These are phyloP conservation scores for Bubo scandiacus DNA, from an alignment of 2,113 vertebrate genomes.

Conservation along the genomic window DNA sequence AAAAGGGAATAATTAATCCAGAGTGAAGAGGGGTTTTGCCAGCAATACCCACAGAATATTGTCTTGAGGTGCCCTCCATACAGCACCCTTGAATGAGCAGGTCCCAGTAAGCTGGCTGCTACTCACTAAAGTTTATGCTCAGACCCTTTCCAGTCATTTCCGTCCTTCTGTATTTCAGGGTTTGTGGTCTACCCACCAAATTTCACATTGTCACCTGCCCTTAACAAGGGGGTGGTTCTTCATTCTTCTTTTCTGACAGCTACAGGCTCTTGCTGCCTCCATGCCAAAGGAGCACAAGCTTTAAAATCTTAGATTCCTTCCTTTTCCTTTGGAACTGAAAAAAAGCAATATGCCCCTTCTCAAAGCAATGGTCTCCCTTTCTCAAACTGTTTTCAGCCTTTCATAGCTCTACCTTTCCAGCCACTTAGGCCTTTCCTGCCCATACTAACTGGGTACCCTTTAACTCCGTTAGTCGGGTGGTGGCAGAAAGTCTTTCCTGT, in stretches of 20 bases:
- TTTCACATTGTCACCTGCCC: neutral
- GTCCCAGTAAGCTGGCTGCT: neutral
- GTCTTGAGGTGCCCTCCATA: neutral
- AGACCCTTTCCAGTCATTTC: neutral
- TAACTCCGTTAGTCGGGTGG: neutral
- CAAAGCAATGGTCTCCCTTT: neutral
- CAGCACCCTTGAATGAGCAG: neutral
- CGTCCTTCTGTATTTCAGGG: neutral
- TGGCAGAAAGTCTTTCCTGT: neutral
- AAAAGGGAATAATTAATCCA: neutral
- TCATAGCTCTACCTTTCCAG: neutral
- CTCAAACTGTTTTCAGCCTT: neutral
- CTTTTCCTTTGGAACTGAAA: neutral
- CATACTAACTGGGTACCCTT: neutral
- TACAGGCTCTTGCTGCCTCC: neutral
- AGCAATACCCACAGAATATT: neutral
- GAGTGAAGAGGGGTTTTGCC: neutral
- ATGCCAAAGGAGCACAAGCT: neutral
- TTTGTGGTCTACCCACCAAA: neutral
- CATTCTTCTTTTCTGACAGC: neutral
- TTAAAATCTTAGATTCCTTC: neutral
- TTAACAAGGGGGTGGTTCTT: neutral
- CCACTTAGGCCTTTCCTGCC: neutral
- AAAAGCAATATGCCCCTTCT: neutral
- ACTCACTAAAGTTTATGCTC: neutral